Conservation (phyloP, 2,113 vertebrate genomes). For the Notothenia rossii region DNA sequence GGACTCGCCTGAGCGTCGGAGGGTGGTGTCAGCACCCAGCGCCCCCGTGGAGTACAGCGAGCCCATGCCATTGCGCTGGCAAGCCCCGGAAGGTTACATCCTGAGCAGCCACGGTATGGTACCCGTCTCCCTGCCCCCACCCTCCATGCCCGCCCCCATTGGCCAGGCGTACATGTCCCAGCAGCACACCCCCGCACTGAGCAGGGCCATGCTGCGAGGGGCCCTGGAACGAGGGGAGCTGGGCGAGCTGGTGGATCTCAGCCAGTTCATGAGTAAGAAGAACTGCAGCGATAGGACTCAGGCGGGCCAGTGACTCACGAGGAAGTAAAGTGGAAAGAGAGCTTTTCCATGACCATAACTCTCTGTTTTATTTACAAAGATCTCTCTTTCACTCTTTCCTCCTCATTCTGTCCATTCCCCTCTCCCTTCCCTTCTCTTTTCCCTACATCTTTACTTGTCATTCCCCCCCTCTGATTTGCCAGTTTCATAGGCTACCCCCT, state of each 20-base stretch:
- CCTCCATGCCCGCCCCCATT: constrained; percentile 67
- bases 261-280: constrained; percentile 89
- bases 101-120: constrained; percentile 87
- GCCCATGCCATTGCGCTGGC: constrained; percentile 86
- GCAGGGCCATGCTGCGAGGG: constrained; percentile 77
- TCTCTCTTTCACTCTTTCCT: constrained; percentile 27
- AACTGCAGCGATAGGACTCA: constrained; percentile 92
- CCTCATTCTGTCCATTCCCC: constrained; percentile 34
- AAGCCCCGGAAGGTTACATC: constrained; percentile 89
- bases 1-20: constrained; percentile 91
- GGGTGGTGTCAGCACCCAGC: constrained; percentile 91
- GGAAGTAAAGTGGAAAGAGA: constrained; percentile 36
- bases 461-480: constrained; percentile 50
- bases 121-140: constrained; percentile 69
- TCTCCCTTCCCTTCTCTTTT: constrained; percentile 22
- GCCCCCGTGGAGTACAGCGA: constrained; percentile 86
- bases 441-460: constrained; percentile 65
- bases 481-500: constrained; percentile 47
- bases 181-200: constrained; percentile 75
- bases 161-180: constrained; percentile 79
- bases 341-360: constrained; percentile 39
- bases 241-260: constrained; percentile 90
- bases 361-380: constrained; percentile 51
- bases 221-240: constrained; percentile 81
- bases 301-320: constrained; percentile 83